Conservation (phyloP, 2,888 invertebrate genomes). For the Liposcelis brunnea region DNA sequence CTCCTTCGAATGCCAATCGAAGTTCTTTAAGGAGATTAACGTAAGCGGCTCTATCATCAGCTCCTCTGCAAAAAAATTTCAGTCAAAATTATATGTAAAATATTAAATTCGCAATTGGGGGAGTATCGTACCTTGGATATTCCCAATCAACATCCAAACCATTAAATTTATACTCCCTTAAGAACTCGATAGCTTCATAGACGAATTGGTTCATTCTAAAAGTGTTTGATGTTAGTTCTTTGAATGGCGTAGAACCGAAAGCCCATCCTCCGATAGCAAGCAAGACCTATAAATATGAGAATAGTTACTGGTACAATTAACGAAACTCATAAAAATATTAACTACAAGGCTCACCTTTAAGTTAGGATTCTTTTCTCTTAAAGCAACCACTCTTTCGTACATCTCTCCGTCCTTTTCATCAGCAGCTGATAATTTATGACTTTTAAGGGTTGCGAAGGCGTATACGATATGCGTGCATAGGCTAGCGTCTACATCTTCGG, state of each 20-base stretch:
- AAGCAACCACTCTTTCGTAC: conserved; percentile 67
- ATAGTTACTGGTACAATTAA: too few relatives aligned
- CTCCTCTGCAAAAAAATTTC: conserved; percentile 38
- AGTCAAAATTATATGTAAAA: too few relatives aligned
- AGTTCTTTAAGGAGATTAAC: conserved; percentile 71
- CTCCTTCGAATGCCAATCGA: conserved; percentile 81
- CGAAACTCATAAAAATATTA: not conserved
- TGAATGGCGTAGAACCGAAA: conserved; percentile 87
- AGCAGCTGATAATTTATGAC: conserved; percentile 62
- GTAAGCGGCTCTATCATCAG: conserved; percentile 70
- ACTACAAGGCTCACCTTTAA: conserved; percentile 42
- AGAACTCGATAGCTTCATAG: conserved; percentile 84
- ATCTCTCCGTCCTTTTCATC: conserved; percentile 69
- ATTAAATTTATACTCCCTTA: conserved; percentile 79
- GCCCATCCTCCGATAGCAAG: conserved; percentile 92
- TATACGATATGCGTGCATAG: conserved; percentile 91
- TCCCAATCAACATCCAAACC: conserved; percentile 91
- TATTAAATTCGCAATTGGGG: not conserved
- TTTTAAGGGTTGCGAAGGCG: conserved; percentile 82
- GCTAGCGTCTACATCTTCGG: conserved; percentile 72
- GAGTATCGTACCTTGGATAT: conserved; percentile 49
- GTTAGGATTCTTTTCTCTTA: conserved; percentile 76
- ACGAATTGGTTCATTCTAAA: conserved; percentile 92
- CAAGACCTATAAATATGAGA: conserved; percentile 38
- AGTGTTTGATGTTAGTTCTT: conserved; percentile 76